Conservation (phyloP, 1,140 invertebrate genomes). For the Homarus americanus region DNA sequence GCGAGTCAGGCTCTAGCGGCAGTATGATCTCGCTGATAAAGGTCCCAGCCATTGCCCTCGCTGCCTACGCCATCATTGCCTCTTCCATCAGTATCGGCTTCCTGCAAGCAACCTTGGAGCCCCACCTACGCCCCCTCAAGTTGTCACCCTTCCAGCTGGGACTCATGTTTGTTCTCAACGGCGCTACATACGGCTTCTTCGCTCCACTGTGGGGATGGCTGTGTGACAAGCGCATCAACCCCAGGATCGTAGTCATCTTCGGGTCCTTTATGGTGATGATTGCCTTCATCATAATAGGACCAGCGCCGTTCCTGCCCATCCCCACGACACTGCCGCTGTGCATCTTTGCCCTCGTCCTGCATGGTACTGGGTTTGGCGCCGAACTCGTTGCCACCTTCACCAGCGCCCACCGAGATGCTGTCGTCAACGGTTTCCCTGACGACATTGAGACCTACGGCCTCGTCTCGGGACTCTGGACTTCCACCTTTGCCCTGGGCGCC, state of each 20-base stretch:
- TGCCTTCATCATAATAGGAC: slow-evolving; percentile 67
- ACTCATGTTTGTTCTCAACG: slow-evolving; percentile 92
- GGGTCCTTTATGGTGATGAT: slow-evolving; percentile 56
- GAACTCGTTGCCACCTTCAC: slow-evolving; percentile 89
- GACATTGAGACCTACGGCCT: slow-evolving; percentile 90
- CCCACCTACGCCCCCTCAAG: slow-evolving; percentile 86
- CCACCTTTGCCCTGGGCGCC: slow-evolving; percentile 89
- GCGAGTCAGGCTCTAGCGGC: slow-evolving; percentile 73
- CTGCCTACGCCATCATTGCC: slow-evolving; percentile 85
- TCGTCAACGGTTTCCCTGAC: slow-evolving; percentile 86
- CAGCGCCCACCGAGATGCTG: slow-evolving; percentile 86
- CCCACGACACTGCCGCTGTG: slow-evolving; percentile 76
- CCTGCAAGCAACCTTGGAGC: slow-evolving; percentile 88
- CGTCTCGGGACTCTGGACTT: slow-evolving; percentile 91
- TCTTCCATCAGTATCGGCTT: slow-evolving; percentile 90
- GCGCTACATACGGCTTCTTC: slow-evolving; percentile 89
- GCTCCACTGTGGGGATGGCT: slow-evolving; percentile 90
- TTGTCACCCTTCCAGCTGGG: slow-evolving; percentile 87
- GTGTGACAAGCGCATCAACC: slow-evolving; percentile 82
- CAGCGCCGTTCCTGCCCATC: slow-evolving; percentile 65
- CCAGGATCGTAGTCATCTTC: slow-evolving; percentile 50
- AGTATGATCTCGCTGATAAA: slow-evolving; percentile 74
- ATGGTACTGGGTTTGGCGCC: slow-evolving; percentile 89
- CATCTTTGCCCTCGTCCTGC: slow-evolving; percentile 85
- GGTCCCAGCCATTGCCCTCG: slow-evolving; percentile 79